Base-by-base conservation (phyloP, 2,113 vertebrate species). In the Callaeas wilsoni region DNA sequence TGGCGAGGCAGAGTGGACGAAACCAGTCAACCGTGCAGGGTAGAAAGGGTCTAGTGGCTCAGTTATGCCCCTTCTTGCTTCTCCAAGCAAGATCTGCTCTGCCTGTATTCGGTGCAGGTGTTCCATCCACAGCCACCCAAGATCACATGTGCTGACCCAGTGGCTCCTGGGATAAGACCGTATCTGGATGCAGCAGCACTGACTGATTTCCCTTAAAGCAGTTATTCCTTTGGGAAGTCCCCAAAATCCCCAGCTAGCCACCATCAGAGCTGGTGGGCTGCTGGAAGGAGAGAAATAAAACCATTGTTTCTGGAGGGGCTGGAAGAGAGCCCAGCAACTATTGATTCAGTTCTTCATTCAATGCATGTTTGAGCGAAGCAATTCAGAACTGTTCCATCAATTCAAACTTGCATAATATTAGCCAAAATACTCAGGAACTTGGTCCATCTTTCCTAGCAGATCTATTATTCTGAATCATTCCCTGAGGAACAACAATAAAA, bases 281-380 rank as follows among this genome's bases (percentile, higher is more conserved):
- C 16, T 56, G 39, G 60, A 56, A 74, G 70, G 41, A 76, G 41
- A 60, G n/a, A 59, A 75, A 47, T 33, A 78, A 50, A 88, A 32
- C 17, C 6, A 1, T 35, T 55, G 5, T 76, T 89, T 78, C 67
- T 78, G 52, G 59, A 88, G 63, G 44, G 71, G 33, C 49, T 95
- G 90, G 79, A 90, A 81, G 29, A 70, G 23, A 41, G 68, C 75
- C 71, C 76, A 67, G 90, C 44, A 62, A 25, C 42, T 87, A 92
- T 73, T 84, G 93, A 96, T 95, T 87, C 59, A 50, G 14, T 90
- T 84, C 64, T 63, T 94, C 86, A 57, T 74, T 75, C 29, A 77
- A 3, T 62, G 47, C 46, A 35, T 39, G 21, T 92, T 87, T 37
- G 57, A 92, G 74, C 64, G 74, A 90, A 93, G 59, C 62, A 74